Conservation (phyloP, 2,797 vertebrate species). For the Tiaroga cobitis region DNA sequence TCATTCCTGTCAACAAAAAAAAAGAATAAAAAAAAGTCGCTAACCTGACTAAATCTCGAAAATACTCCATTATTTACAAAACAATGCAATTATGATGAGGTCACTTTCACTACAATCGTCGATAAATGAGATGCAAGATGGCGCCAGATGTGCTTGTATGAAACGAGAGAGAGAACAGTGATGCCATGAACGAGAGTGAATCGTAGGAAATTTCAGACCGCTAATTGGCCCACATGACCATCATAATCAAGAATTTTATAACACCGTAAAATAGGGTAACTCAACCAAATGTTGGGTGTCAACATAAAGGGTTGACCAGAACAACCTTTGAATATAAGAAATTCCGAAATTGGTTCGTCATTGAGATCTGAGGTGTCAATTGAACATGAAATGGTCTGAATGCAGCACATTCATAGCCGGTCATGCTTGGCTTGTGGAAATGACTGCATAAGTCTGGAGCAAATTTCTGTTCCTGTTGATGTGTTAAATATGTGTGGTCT, state of each 20-base stretch:
- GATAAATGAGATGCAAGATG: not conserved
- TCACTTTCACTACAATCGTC: not conserved
- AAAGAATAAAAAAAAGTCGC: not conserved
- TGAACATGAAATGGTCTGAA: conserved; percentile 46
- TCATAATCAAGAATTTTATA: not conserved
- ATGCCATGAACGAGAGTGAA: not conserved
- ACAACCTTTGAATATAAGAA: not conserved
- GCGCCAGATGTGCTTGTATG: not conserved
- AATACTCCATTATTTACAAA: not conserved
- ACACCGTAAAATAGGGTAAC: not conserved
- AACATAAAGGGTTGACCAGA: not conserved
- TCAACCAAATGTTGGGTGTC: not conserved
- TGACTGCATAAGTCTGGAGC: conserved; percentile 54
- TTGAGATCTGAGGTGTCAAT: conserved; percentile 31
- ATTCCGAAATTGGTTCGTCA: conserved; percentile 20
- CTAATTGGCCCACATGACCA: not conserved
- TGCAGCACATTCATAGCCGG: conserved; percentile 37
- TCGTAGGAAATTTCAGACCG: not conserved
- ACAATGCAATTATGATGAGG: not conserved
- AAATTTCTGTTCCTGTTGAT: conserved; percentile 55
- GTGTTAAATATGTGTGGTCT: conserved; percentile 56
- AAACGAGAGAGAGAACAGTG: not conserved
- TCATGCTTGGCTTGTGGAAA: conserved; percentile 57
- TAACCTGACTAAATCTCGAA: not conserved
- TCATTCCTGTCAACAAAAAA: not conserved